Evolutionary conservation across 2,888 invertebrate species (phyloP), one percentile per base, ranked within the genome.

Genomic region (Hybos culiciformis): DNA sequence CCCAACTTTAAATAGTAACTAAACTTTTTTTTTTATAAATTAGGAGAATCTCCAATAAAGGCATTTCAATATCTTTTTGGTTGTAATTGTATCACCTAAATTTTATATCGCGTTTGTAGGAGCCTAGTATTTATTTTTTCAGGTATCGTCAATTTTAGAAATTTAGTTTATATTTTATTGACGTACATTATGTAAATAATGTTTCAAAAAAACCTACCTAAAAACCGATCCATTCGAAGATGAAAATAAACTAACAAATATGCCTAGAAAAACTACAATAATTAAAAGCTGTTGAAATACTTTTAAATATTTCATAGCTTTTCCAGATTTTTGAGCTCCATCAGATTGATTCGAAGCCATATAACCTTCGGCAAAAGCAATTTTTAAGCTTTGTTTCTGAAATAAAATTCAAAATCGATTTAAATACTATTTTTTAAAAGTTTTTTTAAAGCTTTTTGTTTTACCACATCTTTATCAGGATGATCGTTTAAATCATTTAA

Each of bases 341-440:
- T 63, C 60, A 1, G 63, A 54, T 44, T 58, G 70, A 45, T 70
- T 67, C 53, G 85, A 90, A 41, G 87, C 80, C 46, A 87, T 60
- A 59, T 90, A 92, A 1, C 92, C 92, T 64, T 92, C 92, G 26
- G 88, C 88, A 68, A 92, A 92, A 1, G 91, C 91, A 44, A 88
- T 74, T 69, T 88, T 88, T 44, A 90, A 72, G 56, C 78, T 76
- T 51, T 81, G 79, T 51, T 79, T 78, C 62, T 87, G 79, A 0
- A 31, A 39, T 37, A 26, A 33, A 32, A 7, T 29, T n/a, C 4
- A 29, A n/a, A n/a, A n/a, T n/a, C 29, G n/a, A n/a, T 29, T 29
- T n/a, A n/a, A 6, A 29, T 29, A n/a, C 26, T 29, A 12, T 29
- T 29, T n/a, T 29, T n/a, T 26, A n/a, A 29, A n/a, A 12, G 9